Percentiles rank a stretch among this genome's conserved stretches.
These are phyloP conservation scores for Liparis tanakae DNA, from an alignment of 2,797 vertebrate species.

Conservation along the genomic window DNA sequence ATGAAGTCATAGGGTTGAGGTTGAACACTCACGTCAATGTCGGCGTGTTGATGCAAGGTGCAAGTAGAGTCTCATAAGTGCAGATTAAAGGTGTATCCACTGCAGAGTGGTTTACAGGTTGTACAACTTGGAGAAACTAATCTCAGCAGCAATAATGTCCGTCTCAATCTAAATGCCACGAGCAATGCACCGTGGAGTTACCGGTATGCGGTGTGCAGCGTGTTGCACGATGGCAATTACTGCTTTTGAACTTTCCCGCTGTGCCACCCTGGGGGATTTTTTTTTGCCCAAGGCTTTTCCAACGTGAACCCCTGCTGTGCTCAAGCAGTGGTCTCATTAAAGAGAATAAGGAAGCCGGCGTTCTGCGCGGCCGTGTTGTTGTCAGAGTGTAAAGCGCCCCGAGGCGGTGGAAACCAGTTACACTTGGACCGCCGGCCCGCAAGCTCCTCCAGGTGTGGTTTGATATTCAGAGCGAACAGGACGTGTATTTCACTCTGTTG, in stretches of 20 bases:
- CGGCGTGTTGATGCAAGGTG: slow-evolving; percentile 9
- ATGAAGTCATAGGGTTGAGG: neutral
- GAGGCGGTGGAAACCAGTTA: slow-evolving; percentile 48
- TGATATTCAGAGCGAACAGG: slow-evolving; percentile 45
- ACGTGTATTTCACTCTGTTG: slow-evolving; percentile 7
- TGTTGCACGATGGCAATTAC: slow-evolving; percentile 1
- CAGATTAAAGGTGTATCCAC: slow-evolving; percentile 27
- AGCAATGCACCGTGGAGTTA: neutral
- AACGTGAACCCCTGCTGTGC: slow-evolving; percentile 9
- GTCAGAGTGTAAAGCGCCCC: slow-evolving; percentile 34
- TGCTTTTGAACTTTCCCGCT: neutral
- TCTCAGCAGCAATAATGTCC: neutral
- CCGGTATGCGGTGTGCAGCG: neutral
- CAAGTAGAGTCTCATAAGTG: slow-evolving; percentile 4
- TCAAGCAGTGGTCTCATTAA: slow-evolving; percentile 40
- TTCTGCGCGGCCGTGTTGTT: slow-evolving; percentile 19
- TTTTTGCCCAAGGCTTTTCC: slow-evolving; percentile 16
- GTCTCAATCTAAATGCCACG: slow-evolving; percentile 17
- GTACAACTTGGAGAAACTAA: neutral
- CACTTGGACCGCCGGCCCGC: slow-evolving; percentile 29
- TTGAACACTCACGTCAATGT: slow-evolving; percentile 4
- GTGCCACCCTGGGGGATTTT: neutral
- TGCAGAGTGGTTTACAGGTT: neutral
- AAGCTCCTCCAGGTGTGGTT: slow-evolving; percentile 51
- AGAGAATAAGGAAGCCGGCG: slow-evolving; percentile 21